Conservation (phyloP, 2,888 invertebrate genomes). For the Magallana nippona region DNA sequence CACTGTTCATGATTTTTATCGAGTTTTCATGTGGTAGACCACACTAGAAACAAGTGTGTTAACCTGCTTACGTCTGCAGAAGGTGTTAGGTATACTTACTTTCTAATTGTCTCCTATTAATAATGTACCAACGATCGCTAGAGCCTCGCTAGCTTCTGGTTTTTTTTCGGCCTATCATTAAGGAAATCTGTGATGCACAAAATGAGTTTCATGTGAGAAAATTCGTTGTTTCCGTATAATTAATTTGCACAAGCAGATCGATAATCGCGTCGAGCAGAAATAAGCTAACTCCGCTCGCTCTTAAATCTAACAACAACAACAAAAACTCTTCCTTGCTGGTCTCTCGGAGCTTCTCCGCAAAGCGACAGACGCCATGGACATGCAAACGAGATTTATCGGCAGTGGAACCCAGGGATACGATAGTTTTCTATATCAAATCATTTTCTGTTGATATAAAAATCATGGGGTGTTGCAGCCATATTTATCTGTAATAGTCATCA, state of each 20-base stretch:
- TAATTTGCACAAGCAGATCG: constrained; percentile 28
- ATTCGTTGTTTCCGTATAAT: constrained; percentile 31
- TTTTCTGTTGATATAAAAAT: constrained; percentile 25
- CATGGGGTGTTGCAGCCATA: neutral
- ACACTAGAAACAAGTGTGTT: too few relatives aligned
- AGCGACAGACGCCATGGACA: neutral
- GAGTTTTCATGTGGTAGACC: too few relatives aligned
- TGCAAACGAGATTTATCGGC: neutral
- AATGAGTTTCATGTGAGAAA: constrained; percentile 28
- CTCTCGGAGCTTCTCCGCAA: neutral
- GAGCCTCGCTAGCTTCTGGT: neutral
- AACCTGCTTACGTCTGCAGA: neutral
- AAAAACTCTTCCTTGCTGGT: neutral
- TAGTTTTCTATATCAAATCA: constrained; percentile 22
- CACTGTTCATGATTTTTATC: too few relatives aligned
- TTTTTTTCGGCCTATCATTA: neutral
- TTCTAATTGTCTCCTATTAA: constrained; percentile 2
- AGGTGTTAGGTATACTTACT: neutral
- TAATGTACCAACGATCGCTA: neutral
- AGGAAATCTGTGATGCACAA: constrained; percentile 32
- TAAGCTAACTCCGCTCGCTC: neutral
- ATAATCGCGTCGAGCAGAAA: neutral
- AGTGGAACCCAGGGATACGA: neutral
- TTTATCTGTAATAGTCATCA: constrained; percentile 4
- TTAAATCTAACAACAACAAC: neutral